These are phyloP conservation scores for Leucophenga varia DNA, from an alignment of 1,140 invertebrate genomes.

Conservation along the genomic window DNA sequence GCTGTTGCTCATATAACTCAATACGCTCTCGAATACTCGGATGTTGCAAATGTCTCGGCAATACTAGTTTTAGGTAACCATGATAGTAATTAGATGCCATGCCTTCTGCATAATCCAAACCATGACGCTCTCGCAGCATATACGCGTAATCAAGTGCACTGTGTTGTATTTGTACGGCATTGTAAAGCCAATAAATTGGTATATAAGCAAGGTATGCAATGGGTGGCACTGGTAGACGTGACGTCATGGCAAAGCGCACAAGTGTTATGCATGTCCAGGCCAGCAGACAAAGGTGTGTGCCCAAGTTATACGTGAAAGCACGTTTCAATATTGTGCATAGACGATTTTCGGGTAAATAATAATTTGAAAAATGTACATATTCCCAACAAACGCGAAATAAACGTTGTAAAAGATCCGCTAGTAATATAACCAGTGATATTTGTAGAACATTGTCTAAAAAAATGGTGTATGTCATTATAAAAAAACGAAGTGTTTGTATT, in stretches of 20 bases:
- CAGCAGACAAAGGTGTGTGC: neutral
- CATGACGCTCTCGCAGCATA: slow-evolving; percentile 37
- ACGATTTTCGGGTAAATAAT: slow-evolving; percentile 26
- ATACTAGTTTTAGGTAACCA: slow-evolving; percentile 64
- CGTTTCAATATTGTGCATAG: slow-evolving; percentile 19
- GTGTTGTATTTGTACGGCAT: slow-evolving; percentile 3
- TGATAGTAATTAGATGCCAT: slow-evolving; percentile 71
- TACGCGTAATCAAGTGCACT: slow-evolving; percentile 27
- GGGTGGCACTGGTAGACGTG: slow-evolving; percentile 16
- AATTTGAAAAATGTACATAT: slow-evolving; percentile 8
- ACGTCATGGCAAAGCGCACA: slow-evolving; percentile 12
- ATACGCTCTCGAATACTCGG: slow-evolving; percentile 60
- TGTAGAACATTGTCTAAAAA: slow-evolving; percentile 23
- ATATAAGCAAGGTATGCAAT: slow-evolving; percentile 16
- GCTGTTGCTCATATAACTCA: slow-evolving; percentile 58
- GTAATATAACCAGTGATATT: slow-evolving; percentile 10
- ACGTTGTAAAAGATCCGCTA: slow-evolving; percentile 24
- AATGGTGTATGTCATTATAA: no score
- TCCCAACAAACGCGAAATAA: slow-evolving; percentile 7
- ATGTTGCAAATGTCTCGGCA: slow-evolving; percentile 59
- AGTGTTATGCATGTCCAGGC: slow-evolving; percentile 11
- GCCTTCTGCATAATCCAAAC: slow-evolving; percentile 64
- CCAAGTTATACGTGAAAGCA: slow-evolving; percentile 10
- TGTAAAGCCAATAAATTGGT: slow-evolving; percentile 35
- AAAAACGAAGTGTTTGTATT: no score